These are phyloP conservation scores for Apis laboriosa DNA, from an alignment of 1,140 invertebrate genomes.

Conservation along the genomic window DNA sequence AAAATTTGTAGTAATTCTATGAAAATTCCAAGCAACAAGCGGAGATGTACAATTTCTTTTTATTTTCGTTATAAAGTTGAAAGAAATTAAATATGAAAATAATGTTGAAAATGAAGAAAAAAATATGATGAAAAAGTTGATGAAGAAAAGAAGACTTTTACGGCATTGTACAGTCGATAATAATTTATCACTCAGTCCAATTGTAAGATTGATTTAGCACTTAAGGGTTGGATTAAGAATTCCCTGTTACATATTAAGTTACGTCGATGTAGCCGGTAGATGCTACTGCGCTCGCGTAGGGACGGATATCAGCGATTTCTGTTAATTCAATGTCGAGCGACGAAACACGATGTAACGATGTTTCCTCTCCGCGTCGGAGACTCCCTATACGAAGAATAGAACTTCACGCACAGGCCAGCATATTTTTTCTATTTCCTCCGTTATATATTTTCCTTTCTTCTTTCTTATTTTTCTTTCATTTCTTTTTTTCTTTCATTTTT, in stretches of 20 bases:
- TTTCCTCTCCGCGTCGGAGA: slow-evolving; percentile 58
- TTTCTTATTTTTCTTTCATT: not conserved
- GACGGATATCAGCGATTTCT: slow-evolving; percentile 58
- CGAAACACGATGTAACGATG: slow-evolving; percentile 42
- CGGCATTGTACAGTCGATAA: slow-evolving; percentile 66
- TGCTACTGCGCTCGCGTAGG: slow-evolving; percentile 48
- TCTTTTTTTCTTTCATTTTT: too few relatives aligned
- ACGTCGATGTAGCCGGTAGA: slow-evolving; percentile 46
- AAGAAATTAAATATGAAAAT: not conserved
- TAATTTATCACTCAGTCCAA: slow-evolving; percentile 68
- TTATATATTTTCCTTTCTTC: not conserved
- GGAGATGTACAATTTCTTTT: slow-evolving; percentile 30
- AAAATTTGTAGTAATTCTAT: slow-evolving; percentile 12
- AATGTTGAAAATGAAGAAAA: not conserved
- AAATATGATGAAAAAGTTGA: not conserved
- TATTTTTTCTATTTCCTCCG: slow-evolving; percentile 24
- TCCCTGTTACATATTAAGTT: slow-evolving; percentile 60
- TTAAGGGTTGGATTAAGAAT: slow-evolving; percentile 66
- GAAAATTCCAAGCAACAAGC: slow-evolving; percentile 35
- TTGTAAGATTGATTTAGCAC: slow-evolving; percentile 64
- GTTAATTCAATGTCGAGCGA: slow-evolving; percentile 50
- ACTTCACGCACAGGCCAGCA: slow-evolving; percentile 64
- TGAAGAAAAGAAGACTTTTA: slow-evolving; percentile 13
- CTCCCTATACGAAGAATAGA: slow-evolving; percentile 55
- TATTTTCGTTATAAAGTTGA: slow-evolving; percentile 43